A percentile compares a stretch with the other conserved stretches of the same genome.
Conservation (phyloP, 2,888 invertebrate genomes). For the Steinernema carpocapsae region DNA sequence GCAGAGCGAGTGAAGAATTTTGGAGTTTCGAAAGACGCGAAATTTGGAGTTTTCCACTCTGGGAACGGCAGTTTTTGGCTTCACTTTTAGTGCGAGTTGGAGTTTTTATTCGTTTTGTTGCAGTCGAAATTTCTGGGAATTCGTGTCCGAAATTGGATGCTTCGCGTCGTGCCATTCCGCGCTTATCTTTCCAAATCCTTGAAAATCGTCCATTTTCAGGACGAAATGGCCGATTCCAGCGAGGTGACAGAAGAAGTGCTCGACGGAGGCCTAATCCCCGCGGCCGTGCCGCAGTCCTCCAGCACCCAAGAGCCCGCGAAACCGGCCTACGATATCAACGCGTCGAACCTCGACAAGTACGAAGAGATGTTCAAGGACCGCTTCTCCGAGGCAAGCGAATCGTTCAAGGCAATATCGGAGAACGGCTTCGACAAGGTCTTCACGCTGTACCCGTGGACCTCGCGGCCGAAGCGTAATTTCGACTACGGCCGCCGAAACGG, state of each 20-base stretch:
- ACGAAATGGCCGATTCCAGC: neutral
- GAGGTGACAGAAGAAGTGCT: neutral
- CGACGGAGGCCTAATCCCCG: constrained; percentile 1
- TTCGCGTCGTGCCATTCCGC: too few relatives aligned
- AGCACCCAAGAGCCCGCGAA: neutral
- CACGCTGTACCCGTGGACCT: constrained; percentile 15
- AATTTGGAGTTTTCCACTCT: too few relatives aligned
- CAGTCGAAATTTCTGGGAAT: too few relatives aligned
- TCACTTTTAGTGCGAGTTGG: too few relatives aligned
- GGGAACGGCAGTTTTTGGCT: too few relatives aligned
- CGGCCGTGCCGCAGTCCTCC: neutral
- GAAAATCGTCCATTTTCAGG: too few relatives aligned
- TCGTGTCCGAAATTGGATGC: too few relatives aligned
- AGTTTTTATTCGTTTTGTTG: too few relatives aligned
- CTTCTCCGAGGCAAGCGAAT: neutral
- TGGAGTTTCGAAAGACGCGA: too few relatives aligned
- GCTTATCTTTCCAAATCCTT: too few relatives aligned
- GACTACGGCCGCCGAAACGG: constrained; percentile 7
- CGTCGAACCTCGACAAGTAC: constrained; percentile 40
- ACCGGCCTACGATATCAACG: constrained; percentile 25
- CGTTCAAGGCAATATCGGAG: neutral
- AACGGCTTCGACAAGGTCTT: constrained; percentile 18
- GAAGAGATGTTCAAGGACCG: constrained; percentile 39
- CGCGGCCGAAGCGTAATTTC: constrained; percentile 19
- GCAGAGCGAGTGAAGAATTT: too few relatives aligned